phyloP scores from a whole-genome alignment of 1,140 invertebrate species.

The Sarcophaga peregrina region DNA sequence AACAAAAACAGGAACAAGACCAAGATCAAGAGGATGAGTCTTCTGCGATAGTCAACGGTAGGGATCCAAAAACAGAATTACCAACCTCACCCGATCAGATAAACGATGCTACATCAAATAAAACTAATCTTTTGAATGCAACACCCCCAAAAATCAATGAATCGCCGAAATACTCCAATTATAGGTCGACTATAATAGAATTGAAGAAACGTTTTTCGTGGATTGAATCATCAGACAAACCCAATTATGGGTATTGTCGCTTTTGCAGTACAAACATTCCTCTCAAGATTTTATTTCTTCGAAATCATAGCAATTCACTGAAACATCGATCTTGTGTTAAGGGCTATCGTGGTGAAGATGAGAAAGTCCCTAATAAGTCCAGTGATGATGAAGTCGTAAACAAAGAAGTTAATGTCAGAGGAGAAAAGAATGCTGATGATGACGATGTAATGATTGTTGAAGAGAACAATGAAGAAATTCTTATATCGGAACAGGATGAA shows the following conservation, averaged over 20 bases:
- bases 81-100: not conserved
- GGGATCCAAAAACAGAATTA: not conserved
- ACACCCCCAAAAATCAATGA: not conserved
- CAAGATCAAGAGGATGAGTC: not conserved
- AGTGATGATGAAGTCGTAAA: not conserved
- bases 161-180: not conserved
- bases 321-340: not conserved
- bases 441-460: constrained; percentile 1
- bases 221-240: not conserved
- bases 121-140: not conserved
- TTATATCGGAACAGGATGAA: constrained; percentile 36
- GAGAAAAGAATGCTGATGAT: not conserved
- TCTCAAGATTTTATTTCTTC: not conserved
- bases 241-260: not conserved
- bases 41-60: not conserved
- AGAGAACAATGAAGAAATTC: not conserved
- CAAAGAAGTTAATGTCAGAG: constrained; percentile 43
- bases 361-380: not conserved
- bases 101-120: not conserved
- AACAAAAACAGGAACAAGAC: not conserved
- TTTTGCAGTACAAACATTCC: constrained; percentile 3
- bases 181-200: not conserved
- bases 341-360: not conserved
- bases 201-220: constrained; percentile 19
- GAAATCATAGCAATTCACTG: constrained; percentile 5